Evolutionary conservation across 2,888 invertebrate genomes (phyloP), one percentile per base, ranked within the genome.

Genomic region (Cephus nigrinus): DNA sequence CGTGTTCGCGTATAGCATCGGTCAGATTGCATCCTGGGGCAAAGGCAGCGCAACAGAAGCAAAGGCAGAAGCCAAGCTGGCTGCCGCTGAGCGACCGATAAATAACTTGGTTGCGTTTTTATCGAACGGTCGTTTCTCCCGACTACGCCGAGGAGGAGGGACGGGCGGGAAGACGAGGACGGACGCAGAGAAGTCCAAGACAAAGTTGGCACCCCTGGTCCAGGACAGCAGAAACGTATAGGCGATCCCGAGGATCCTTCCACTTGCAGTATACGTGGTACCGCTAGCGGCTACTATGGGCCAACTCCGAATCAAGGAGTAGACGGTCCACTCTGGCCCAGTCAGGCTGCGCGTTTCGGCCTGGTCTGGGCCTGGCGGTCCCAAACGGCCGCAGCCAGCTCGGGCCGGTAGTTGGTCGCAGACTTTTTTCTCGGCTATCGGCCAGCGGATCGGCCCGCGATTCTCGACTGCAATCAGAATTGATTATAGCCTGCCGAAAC

Each of bases 401-500:
- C 83, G 84, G 86, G 84, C 86, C 88, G 87, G 90, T 90, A 90
- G 90, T 90, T 90, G 89, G 86, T 84, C 86, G 84, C 80, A 79
- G 84, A 85, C 87, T 89, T 90, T 89, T 90, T 90, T 88, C 89
- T 88, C 86, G 85, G 86, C 89, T 90, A 87, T 90, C 90, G 89
- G 84, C 82, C 84, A 87, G 88, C 87, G 89, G 88, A 90, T 90
- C 90, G 89, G 87, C 86, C 83, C 85, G 86, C 88, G 89, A 89
- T 89, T 86, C 90, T 83, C 88, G 89, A 89, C 89, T 89, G 90
- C 90, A 90, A 90, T 90, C 90, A 90, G 90, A 90, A 90, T 90
- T 90, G 90, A 90, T 90, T 90, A 90, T 90, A 90, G 90, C 90
- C 90, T 90, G 91, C 91, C 91, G 91, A 91, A 91, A 91, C 88